Evolutionary conservation across 2,888 invertebrate genomes (phyloP), one percentile per base, ranked within the genome.

Genomic region (Operophtera brumata): DNA sequence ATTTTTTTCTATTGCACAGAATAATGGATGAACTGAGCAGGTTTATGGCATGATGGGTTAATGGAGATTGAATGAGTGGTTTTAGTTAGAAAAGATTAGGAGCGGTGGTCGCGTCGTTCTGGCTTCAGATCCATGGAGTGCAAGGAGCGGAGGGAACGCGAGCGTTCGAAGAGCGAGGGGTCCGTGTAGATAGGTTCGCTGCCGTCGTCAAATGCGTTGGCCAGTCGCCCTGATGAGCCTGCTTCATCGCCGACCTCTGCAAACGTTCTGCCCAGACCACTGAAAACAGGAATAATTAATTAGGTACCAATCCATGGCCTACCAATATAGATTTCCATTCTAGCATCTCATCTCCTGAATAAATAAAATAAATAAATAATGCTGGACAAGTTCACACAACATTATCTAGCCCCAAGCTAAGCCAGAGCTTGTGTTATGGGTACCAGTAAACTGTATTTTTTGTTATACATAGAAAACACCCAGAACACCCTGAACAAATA

Each of bases 121-220:
- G 87, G 87, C 63, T 88, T 87, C 73, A 90, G 69, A 63, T 93
- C 92, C 69, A 93, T 85, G 47, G 93, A 93, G 67, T 94, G 91
- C 43, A 94, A 83, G 59, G 93, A 93, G 64, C 94, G 89, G 32
- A 94, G 88, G 46, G 94, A 96, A 74, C 95, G 92, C 28, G 96
- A 95, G 65, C 96, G 92, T 84, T 97, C 97, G 75, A 97, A 97
- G 34, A 97, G 90, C 1, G 96, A 96, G 0, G 97, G 97, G 84
- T 97, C 97, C 0, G 97, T 97, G 84, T 97, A 97, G 69, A 97
- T 97, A 0, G 97, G 97, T 79, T 97, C 97, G 77, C 96, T 97
- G 34, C 97, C 97, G 79, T 97, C 96, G 75, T 95, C 96, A 73
- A 96, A 96, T 11, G 90, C 90, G 56, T 78, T 88, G 2, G 90